Evolutionary conservation across 1,140 invertebrate genomes (phyloP), one percentile per base, ranked within the genome.

Genomic region (Bombus consobrinus): DNA sequence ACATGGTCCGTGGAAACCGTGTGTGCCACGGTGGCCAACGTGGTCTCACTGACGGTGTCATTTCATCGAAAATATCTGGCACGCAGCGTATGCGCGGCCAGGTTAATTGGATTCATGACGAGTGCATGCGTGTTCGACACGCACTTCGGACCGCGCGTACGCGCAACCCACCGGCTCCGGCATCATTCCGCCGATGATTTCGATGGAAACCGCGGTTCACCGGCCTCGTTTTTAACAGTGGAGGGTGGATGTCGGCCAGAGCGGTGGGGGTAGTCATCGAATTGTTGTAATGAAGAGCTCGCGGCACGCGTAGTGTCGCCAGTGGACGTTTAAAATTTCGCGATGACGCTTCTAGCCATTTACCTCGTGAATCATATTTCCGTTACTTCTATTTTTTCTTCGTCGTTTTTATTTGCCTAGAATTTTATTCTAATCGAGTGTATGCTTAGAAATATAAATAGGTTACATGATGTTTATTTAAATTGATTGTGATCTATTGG

Each of bases 1-100:
- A 89, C 91, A 92, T 92, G 85, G 88, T 87, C 68, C 87, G 87
- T 80, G 83, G 83, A 74, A 76, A 32, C 2, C 28, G n/a, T 62
- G 80, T 69, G 72, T 80, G 73, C 66, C 64, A 25, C 84, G 72
- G 72, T 71, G 81, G 74, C 84, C 74, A 32, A 71, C 68, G 28
- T 43, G 78, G 74, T 41, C 80, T 87, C 86, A 81, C 77, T 85
- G 78, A 85, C 78, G 84, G 79, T 81, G 84, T 85, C 84, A 81
- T 85, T 81, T 81, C 78, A 85, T 85, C 84, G 84, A 81, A 81
- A 85, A 85, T 85, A 85, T 81, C 79, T 53, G 78, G n/a, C 41
- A 47, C 53, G 72, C 72, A 62, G 83, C 73, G 83, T 72, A 72
- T 59, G 89, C 84, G 87, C 78, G 76, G 74, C 77, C 73, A 79